Base-by-base conservation (phyloP, 2,797 vertebrate species). In the Dendrocincla fuliginosa region DNA sequence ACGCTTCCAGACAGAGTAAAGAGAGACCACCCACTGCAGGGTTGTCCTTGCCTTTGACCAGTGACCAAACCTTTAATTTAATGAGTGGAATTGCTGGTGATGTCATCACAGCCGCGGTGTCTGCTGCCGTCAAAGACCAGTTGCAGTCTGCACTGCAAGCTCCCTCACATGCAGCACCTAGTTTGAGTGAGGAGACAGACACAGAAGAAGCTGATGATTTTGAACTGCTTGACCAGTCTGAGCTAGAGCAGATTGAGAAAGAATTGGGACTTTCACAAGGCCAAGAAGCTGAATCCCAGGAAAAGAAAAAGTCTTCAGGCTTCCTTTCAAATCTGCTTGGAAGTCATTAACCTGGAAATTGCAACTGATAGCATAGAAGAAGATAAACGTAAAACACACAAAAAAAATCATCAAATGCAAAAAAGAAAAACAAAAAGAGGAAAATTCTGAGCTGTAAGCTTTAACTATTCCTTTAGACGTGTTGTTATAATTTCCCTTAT, bases 181-280 rank as follows among this genome's bases (percentile, higher is more conserved):
- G 98, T 89, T 84, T 97, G 47, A 98, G 90, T 0, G 99, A 99
- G 93, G 99, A 99, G 90, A 99, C 99, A 67, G 99, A 99, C 97
- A 98, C 98, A 10, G 99, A 99, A 57, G 99, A 99, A 84, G 98
- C 85, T 20, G 99, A 99, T 96, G 99, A 99, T 98, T 99, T 99
- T 97, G 99, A 99, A 98, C 98, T 99, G 95, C 98, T 99, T 96
- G 99, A 99, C 97, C 99, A 99, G 97, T 99, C 99, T 6, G 99
- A 99, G 98, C 98, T 99, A 88, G 99, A 99, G 97, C 99, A 99
- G 76, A 98, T 99, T 94, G 99, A 99, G 94, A 98, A 98, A 37
- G 99, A 99, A 94, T 79, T 99, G 96, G 98, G 98, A 89, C 98
- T 99, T 60, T 98, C 97, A 91, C 97, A 95, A 94, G 94, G 96